Percentiles rank a stretch among this genome's conserved stretches.
Evolutionary conservation across 2,797 vertebrate genomes (phyloP).

Genomic region (Bryconaethiops microstoma): DNA sequence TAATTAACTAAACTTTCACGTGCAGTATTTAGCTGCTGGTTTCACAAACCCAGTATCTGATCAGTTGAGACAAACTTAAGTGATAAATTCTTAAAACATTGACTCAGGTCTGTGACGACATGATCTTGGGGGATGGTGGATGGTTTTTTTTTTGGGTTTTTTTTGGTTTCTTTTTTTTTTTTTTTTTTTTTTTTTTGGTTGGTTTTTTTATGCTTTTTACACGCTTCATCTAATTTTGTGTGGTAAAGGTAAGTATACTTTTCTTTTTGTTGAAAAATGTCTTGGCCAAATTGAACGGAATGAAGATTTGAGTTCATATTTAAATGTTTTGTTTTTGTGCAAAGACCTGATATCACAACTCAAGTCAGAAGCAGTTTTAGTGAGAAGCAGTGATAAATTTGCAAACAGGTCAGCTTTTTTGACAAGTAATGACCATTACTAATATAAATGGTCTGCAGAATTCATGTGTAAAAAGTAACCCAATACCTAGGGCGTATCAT

Average conservation of each 20-base stretch:
- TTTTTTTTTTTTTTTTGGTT: constrained; percentile 20
- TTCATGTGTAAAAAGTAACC: constrained; percentile 21
- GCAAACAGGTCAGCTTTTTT: not conserved
- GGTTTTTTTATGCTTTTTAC: constrained; percentile 28
- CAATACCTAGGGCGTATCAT: constrained; percentile 23
- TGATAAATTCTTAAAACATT: constrained; percentile 24
- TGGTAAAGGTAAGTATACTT: constrained; percentile 83
- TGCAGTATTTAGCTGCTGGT: constrained; percentile 43
- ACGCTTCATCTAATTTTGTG: constrained; percentile 36
- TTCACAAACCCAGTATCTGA: constrained; percentile 37
- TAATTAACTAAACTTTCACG: not conserved
- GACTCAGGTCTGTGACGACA: constrained; percentile 47
- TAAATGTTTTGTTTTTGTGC: constrained; percentile 24
- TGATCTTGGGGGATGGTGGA: constrained; percentile 24
- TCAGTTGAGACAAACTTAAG: constrained; percentile 39
- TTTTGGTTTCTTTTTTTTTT: too few species aligned
- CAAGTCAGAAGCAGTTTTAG: not conserved
- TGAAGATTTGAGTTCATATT: not conserved
- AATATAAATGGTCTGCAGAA: not conserved
- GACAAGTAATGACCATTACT: not conserved
- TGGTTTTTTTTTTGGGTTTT: constrained; percentile 6
- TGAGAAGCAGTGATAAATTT: not conserved
- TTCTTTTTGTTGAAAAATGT: constrained; percentile 62
- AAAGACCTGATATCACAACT: constrained; percentile 6
- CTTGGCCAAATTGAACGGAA: constrained; percentile 49